Percentiles rank a stretch among this genome's conserved stretches.
phyloP scores from a whole-genome alignment of 2,797 vertebrate genomes.

The Prionace glauca region DNA sequence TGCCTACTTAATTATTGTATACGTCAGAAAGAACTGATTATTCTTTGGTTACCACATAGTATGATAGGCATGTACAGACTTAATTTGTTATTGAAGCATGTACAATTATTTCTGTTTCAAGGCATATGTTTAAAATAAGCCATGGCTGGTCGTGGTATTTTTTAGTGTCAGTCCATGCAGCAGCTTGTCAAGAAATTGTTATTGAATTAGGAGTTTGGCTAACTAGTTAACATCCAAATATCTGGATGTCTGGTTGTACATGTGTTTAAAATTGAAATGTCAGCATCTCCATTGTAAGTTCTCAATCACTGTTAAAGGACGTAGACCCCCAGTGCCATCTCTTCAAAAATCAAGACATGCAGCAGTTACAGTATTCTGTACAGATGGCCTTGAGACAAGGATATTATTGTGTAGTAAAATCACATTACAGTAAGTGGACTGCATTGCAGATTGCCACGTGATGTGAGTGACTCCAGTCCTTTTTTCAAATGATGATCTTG shows the following conservation, averaged over 20 bases:
- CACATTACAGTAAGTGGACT: background rate
- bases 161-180: background rate
- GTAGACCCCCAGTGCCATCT: background rate
- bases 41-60: background rate
- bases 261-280: background rate
- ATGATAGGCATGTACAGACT: background rate
- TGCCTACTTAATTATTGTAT: background rate
- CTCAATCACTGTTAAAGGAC: background rate
- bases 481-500: background rate
- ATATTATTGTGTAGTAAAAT: background rate
- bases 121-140: background rate
- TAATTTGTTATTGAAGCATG: background rate
- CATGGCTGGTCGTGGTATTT: background rate
- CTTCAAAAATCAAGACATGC: background rate
- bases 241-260: background rate
- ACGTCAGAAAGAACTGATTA: background rate
- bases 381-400: background rate
- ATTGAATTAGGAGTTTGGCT: background rate
- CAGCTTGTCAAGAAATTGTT: background rate
- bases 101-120: background rate
- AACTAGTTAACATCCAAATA: background rate
- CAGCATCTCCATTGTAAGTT: background rate
- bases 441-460: conserved; percentile 8
- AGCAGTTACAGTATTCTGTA: background rate
- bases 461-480: background rate